phyloP scores from a whole-genome alignment of 2,113 vertebrate genomes.

The Gambusia affinis region DNA sequence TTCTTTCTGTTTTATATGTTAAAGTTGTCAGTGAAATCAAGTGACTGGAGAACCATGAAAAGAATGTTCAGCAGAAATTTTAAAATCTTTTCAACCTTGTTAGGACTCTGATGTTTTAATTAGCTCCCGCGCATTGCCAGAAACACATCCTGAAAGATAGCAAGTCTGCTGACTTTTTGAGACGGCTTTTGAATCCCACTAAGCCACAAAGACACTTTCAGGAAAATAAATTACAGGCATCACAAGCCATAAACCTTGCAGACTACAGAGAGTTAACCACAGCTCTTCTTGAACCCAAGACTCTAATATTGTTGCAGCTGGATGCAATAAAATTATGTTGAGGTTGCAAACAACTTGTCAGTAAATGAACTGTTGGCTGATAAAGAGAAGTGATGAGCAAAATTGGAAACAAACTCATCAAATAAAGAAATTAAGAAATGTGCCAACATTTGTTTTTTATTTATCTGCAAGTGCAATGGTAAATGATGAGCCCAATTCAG shows the following conservation, averaged over 20 bases:
- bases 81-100: neutral
- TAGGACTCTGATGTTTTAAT: conserved; percentile 10
- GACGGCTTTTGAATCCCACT: conserved; percentile 35
- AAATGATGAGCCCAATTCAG: too few species aligned
- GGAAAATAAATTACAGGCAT: conserved; percentile 54
- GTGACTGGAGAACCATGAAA: neutral
- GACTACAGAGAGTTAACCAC: conserved; percentile 25
- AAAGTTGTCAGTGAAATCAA: conserved; percentile 15
- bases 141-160: conserved; percentile 30
- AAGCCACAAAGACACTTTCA: conserved; percentile 51
- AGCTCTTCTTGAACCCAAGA: conserved; percentile 15
- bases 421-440: too few species aligned
- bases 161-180: conserved; percentile 18
- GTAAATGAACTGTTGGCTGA: neutral
- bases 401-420: too few species aligned
- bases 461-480: too few species aligned
- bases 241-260: conserved; percentile 44
- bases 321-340: conserved; percentile 45
- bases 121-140: neutral
- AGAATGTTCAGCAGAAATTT: neutral
- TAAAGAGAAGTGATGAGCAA: neutral
- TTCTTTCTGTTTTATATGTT: neutral
- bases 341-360: conserved; percentile 16
- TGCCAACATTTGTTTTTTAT: too few species aligned
- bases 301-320: conserved; percentile 47